Evolutionary conservation across 2,888 invertebrate species (phyloP), one percentile per base, ranked within the genome.

Genomic region (Tricholauxania praeusta): DNA sequence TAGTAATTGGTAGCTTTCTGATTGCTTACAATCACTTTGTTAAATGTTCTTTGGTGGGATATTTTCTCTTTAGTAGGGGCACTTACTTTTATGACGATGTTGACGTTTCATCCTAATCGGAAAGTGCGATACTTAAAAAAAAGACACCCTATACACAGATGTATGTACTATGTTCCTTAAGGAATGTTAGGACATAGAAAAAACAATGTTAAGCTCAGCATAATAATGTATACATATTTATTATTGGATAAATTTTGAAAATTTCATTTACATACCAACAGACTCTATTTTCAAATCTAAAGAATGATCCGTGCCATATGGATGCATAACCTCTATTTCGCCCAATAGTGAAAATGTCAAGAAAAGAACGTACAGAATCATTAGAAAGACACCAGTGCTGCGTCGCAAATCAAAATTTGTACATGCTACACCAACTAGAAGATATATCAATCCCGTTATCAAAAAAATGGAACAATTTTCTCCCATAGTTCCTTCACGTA

Each of bases 401-500:
- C 76, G 76, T 10, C 78, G 72, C 55, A 76, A 66, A n/a, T 47
- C 65, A 1, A 81, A 82, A 68, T 82, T 78, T 6, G 79, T 80
- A 15, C 78, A 75, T 6, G 76, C 15, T 12, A 75, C 72, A 15
- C 71, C 74, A 17, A 82, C 55, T 15, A 82, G 12, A 0, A 76
- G 39, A 12, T 67, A 32, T 19, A 71, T 12, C 14, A 80, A 63
- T 14, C 77, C 75, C 3, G 79, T 67, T n/a, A 79, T 72, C 17
- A 78, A 8, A 57, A 80, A 83, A 14, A 80, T 69, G 15, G 78
- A 75, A n/a, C 72, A 76, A 22, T 78, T 80, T 47, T 78, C 81
- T 0, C 82, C 82, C 72, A 80, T 78, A 6, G 76, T 75, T 5
- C 82, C 82, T 63, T 79, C 77, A 15, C 71, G 73, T 12, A 76